phyloP scores from a whole-genome alignment of 1,140 invertebrate species.

The Bombus terrestris region DNA sequence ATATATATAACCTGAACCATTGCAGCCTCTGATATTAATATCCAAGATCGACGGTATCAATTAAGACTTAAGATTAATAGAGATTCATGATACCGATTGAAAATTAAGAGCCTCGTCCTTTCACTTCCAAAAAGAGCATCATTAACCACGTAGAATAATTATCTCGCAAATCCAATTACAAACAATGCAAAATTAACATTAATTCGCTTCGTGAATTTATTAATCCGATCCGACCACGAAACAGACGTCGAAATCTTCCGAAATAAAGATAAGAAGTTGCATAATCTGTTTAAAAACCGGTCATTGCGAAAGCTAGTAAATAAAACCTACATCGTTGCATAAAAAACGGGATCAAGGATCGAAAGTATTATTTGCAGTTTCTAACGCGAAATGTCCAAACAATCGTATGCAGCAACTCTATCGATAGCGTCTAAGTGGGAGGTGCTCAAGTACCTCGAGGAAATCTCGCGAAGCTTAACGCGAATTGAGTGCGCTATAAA shows the following conservation, averaged over 20 bases:
- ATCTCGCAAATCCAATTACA: background rate
- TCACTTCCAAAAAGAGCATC: background rate
- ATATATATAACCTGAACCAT: too few species aligned
- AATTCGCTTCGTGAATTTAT: too few species aligned
- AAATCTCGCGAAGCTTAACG: slow-evolving; percentile 53
- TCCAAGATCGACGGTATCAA: too few species aligned
- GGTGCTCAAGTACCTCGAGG: slow-evolving; percentile 30
- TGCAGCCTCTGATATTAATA: too few species aligned
- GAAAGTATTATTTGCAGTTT: background rate
- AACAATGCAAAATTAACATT: too few species aligned
- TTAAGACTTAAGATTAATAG: too few species aligned
- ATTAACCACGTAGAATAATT: background rate
- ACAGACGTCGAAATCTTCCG: too few species aligned
- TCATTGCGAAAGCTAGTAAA: background rate
- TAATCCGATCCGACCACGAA: too few species aligned
- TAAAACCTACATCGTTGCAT: slow-evolving; percentile 10
- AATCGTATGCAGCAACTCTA: too few species aligned
- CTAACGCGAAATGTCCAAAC: background rate
- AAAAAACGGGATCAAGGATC: background rate
- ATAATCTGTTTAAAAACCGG: too few species aligned
- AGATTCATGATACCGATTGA: background rate
- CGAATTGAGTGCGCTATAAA: slow-evolving; percentile 52
- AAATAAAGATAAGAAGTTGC: too few species aligned
- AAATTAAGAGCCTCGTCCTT: background rate
- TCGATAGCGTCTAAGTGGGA: background rate